A percentile compares a stretch with the other conserved stretches of the same genome.
Conservation (phyloP, 1,140 invertebrate species). For the Popillia japonica region DNA sequence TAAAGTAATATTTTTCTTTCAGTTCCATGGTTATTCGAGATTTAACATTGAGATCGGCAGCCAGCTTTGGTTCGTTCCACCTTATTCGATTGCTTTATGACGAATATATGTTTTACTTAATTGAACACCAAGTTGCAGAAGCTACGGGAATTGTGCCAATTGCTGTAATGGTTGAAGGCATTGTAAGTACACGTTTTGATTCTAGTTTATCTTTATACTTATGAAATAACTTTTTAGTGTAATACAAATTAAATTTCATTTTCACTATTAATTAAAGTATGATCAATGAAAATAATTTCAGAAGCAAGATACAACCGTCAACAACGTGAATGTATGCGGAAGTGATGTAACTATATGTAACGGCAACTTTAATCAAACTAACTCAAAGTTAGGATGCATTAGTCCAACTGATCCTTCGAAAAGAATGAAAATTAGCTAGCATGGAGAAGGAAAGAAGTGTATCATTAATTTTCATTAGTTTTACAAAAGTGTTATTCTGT, state of each 20-base stretch:
- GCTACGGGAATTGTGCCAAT: conserved; percentile 91
- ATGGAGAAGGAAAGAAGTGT: background rate
- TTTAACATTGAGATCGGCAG: conserved; percentile 92
- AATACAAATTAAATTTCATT: conserved; percentile 1
- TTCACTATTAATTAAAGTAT: background rate
- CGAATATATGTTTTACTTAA: conserved; percentile 99
- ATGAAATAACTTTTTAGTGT: too few relatives aligned
- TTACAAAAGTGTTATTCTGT: conserved; percentile 16
- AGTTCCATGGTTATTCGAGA: conserved; percentile 97
- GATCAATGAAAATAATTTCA: conserved; percentile 41
- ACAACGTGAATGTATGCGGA: conserved; percentile 55
- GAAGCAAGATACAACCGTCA: conserved; percentile 58
- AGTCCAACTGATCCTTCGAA: conserved; percentile 58
- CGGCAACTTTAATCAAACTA: conserved; percentile 44
- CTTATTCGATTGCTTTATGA: conserved; percentile 96
- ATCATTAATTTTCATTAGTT: conserved; percentile 9
- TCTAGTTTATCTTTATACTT: background rate
- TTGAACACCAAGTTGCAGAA: conserved; percentile 95
- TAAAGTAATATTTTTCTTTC: conserved; percentile 51
- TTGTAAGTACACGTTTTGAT: conserved; percentile 63
- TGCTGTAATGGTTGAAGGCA: conserved; percentile 83
- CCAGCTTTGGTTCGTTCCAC: conserved; percentile 99
- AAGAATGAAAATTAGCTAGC: conserved; percentile 60
- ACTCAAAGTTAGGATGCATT: conserved; percentile 54
- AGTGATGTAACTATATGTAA: conserved; percentile 51